These are phyloP conservation scores for Sebastes melanostomus DNA, from an alignment of 2,797 vertebrate genomes.

Conservation along the genomic window DNA sequence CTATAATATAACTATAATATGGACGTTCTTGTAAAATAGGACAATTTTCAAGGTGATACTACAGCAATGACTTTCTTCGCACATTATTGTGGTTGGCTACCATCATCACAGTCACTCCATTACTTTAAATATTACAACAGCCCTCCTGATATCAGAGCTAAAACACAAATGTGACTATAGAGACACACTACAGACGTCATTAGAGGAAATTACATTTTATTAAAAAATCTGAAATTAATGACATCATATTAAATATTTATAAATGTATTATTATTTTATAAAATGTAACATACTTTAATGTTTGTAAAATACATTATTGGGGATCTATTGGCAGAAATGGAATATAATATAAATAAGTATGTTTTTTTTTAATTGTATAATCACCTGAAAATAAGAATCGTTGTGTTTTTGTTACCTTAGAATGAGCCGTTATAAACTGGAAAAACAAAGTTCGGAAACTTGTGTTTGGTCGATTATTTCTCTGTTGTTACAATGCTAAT, in stretches of 20 bases:
- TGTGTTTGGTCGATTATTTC: too few relatives aligned
- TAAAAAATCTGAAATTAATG: not conserved
- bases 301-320: not conserved
- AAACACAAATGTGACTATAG: not conserved
- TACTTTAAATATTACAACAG: not conserved
- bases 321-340: too few relatives aligned
- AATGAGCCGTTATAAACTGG: too few relatives aligned
- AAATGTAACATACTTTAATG: not conserved
- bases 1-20: not conserved
- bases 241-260: not conserved
- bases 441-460: too few relatives aligned
- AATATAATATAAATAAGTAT: too few relatives aligned
- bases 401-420: too few relatives aligned
- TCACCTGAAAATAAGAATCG: too few relatives aligned
- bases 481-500: too few relatives aligned
- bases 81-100: not conserved
- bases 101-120: not conserved
- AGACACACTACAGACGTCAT: not conserved
- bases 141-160: not conserved
- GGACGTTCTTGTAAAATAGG: not conserved
- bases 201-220: not conserved
- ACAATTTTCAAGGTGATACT: not conserved
- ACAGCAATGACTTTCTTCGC: not conserved
- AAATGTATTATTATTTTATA: too few relatives aligned
- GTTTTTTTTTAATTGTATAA: too few relatives aligned